Conservation (phyloP, 2,113 vertebrate genomes). For the Catagonus wagneri region DNA sequence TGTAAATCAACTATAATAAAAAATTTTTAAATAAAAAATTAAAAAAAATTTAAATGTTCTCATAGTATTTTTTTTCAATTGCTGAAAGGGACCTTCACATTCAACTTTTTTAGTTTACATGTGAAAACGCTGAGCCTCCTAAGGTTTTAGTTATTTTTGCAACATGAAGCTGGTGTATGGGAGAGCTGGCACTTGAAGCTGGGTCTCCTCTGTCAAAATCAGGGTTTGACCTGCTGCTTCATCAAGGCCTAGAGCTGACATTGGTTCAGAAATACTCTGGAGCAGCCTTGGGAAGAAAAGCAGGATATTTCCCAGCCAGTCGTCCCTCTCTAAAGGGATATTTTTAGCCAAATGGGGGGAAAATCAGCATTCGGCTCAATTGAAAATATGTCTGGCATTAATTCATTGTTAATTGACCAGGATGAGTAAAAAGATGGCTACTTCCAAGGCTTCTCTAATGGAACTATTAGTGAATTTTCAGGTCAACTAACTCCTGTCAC, state of each 20-base stretch:
- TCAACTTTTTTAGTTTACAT: background rate
- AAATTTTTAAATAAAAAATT: no score
- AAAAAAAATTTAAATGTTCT: background rate
- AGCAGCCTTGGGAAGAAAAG: constrained; percentile 34
- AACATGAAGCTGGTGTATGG: background rate
- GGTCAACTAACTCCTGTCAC: constrained; percentile 83
- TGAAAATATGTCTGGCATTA: constrained; percentile 78
- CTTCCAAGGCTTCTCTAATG: constrained; percentile 80
- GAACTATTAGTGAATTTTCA: constrained; percentile 83
- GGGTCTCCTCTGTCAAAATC: background rate
- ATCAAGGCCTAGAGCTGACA: background rate
- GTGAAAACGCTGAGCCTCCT: background rate
- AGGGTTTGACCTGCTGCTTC: background rate
- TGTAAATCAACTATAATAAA: no score
- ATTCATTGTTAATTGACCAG: constrained; percentile 80
- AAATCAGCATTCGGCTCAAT: constrained; percentile 65
- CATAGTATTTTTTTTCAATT: background rate
- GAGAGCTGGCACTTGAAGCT: background rate
- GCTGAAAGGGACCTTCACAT: background rate
- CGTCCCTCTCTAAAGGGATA: constrained; percentile 4
- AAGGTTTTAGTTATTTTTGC: background rate
- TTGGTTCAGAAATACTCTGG: background rate
- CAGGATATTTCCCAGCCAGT: background rate
- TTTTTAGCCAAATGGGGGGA: constrained; percentile 73
- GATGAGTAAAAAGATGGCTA: constrained; percentile 77